These are phyloP conservation scores for Oncorhynchus masou DNA, from an alignment of 2,113 vertebrate species.

Conservation along the genomic window DNA sequence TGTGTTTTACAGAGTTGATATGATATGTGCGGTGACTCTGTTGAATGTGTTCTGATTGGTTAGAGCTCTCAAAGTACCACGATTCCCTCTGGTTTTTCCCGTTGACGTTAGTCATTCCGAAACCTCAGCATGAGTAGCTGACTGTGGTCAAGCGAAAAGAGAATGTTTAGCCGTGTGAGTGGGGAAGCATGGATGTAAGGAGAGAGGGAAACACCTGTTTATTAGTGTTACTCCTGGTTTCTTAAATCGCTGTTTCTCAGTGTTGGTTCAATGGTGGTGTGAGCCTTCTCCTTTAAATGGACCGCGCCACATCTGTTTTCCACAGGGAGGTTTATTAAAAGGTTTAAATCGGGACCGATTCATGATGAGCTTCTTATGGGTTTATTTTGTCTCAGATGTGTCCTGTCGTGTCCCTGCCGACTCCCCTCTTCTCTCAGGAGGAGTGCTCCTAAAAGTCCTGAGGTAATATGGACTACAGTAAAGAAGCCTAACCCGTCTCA, in stretches of 20 bases:
- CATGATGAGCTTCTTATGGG: not conserved
- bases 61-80: conserved; percentile 15
- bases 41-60: conserved; percentile 23
- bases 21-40: conserved; percentile 8
- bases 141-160: not conserved
- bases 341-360: not conserved
- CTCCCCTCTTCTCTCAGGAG: not conserved
- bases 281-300: not conserved
- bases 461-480: not conserved
- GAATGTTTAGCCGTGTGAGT: conserved; percentile 2
- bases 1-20: not conserved
- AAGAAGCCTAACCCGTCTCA: not conserved
- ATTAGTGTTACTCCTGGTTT: not conserved
- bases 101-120: conserved; percentile 19
- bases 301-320: conserved; percentile 10
- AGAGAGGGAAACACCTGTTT: not conserved
- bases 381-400: conserved; percentile 4
- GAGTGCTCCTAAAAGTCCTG: not conserved
- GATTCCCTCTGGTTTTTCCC: conserved; percentile 32
- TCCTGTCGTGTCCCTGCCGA: not conserved
- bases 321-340: not conserved
- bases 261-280: not conserved
- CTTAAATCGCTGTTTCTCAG: not conserved
- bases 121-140: conserved; percentile 5
- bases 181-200: not conserved